Evolutionary conservation across 2,113 vertebrate genomes (phyloP).

Genomic region (Saguinus imperator): DNA sequence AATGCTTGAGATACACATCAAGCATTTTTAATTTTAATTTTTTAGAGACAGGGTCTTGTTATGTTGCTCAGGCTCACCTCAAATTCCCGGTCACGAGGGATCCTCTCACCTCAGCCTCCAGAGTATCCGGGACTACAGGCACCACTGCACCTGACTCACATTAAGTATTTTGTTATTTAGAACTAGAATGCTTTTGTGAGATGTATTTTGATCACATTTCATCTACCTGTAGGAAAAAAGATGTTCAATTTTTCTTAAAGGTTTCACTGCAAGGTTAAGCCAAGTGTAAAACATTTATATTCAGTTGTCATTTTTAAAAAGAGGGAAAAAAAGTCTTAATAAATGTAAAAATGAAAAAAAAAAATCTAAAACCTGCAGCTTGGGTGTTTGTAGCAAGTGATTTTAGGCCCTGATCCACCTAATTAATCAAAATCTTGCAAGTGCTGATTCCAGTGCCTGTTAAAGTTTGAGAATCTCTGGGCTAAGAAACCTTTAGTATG

Average conservation of each 20-base stretch:
- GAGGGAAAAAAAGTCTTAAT: neutral
- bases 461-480: neutral
- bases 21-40: neutral
- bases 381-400: neutral
- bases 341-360: neutral
- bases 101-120: neutral
- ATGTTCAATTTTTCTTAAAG: neutral
- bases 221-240: slow-evolving; percentile 22
- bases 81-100: neutral
- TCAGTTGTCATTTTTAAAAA: neutral
- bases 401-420: neutral
- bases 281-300: slow-evolving; percentile 13
- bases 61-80: neutral
- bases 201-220: neutral
- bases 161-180: neutral
- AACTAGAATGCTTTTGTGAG: neutral
- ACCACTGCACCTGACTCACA: neutral
- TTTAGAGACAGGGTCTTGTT: neutral
- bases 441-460: neutral
- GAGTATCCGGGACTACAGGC: neutral
- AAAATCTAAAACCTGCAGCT: neutral
- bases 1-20: neutral
- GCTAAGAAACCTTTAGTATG: neutral
- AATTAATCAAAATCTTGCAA: neutral
- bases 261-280: neutral